Evolutionary conservation across 2,888 invertebrate species (phyloP).

Genomic region (Athalia rosae): DNA sequence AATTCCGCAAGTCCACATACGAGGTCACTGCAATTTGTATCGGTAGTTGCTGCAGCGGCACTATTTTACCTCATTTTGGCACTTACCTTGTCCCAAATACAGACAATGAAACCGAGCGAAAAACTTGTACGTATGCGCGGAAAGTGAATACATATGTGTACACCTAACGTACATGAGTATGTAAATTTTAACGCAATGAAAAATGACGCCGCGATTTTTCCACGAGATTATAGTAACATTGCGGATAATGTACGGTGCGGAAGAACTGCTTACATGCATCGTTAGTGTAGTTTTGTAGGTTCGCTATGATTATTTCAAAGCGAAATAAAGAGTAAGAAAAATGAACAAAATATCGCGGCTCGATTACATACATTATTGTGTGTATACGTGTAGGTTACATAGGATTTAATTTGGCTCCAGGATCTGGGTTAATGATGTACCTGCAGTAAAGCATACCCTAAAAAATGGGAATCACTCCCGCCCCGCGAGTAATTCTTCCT

Average conservation of each 20-base stretch:
- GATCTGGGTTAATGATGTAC: conserved; percentile 34
- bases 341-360: no score
- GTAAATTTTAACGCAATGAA: no score
- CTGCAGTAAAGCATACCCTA: conserved; percentile 1
- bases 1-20: neutral
- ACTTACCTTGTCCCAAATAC: conserved; percentile 1
- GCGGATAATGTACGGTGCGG: no score
- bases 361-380: no score
- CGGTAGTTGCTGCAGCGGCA: neutral
- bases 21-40: conserved; percentile 12
- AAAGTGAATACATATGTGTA: no score
- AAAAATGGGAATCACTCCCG: neutral
- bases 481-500: neutral
- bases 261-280: no score
- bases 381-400: neutral
- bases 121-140: neutral
- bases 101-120: neutral
- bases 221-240: no score
- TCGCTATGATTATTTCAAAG: no score
- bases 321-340: no score
- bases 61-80: neutral
- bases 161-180: no score
- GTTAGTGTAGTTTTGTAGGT: no score
- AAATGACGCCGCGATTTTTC: no score
- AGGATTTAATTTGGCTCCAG: conserved; percentile 23